Conservation (phyloP, 2,888 invertebrate genomes). For the Chrysotoxum bicinctum region DNA sequence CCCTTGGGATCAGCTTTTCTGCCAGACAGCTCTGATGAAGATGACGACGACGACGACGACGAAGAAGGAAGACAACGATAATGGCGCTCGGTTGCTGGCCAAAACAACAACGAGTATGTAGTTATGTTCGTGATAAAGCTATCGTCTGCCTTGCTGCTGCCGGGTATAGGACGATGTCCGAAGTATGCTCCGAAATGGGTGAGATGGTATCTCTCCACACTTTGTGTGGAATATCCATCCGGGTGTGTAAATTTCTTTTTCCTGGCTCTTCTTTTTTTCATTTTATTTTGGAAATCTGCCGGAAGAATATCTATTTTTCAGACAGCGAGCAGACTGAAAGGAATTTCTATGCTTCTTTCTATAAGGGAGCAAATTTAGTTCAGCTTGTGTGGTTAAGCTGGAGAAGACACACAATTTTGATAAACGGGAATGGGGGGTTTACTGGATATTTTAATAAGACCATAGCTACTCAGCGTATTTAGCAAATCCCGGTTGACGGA, state of each 20-base stretch:
- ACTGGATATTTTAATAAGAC: constrained; percentile 50
- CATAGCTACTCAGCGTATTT: neutral
- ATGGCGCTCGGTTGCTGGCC: neutral
- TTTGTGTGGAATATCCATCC: constrained; percentile 52
- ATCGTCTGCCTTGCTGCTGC: constrained; percentile 65
- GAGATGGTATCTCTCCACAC: constrained; percentile 42
- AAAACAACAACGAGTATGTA: constrained; percentile 19
- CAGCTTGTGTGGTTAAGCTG: constrained; percentile 45
- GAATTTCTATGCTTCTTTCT: constrained; percentile 47
- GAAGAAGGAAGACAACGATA: constrained; percentile 9
- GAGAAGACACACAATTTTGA: constrained; percentile 11
- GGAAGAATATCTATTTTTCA: constrained; percentile 70
- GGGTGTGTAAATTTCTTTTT: constrained; percentile 46
- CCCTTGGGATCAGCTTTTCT: constrained; percentile 42
- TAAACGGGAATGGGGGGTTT: neutral
- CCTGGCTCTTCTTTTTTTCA: neutral
- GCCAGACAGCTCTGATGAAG: constrained; percentile 61
- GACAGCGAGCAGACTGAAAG: constrained; percentile 64
- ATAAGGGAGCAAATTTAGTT: constrained; percentile 43
- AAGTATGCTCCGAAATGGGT: constrained; percentile 34
- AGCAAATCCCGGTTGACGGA: constrained; percentile 5
- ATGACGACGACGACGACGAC: constrained; percentile 42
- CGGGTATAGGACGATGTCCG: constrained; percentile 43
- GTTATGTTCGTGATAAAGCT: constrained; percentile 42
- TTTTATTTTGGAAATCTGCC: constrained; percentile 62